These are phyloP conservation scores for Pyrrhia umbra DNA, from an alignment of 2,888 invertebrate genomes.

Conservation along the genomic window DNA sequence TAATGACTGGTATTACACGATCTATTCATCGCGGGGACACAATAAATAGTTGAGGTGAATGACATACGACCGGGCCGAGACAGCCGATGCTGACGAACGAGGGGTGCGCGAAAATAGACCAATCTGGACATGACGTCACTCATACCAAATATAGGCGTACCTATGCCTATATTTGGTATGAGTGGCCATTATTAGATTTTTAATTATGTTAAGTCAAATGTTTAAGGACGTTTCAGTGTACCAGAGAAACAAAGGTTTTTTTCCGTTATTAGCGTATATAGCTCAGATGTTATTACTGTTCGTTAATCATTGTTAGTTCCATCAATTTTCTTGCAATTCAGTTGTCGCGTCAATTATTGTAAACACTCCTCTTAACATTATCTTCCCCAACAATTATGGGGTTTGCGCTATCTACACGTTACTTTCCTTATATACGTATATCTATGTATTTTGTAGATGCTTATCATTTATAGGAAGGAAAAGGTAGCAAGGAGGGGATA, in stretches of 20 bases:
- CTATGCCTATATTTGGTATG: too few species aligned
- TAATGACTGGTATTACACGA: conserved; percentile 31
- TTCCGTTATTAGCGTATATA: too few species aligned
- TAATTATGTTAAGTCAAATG: too few species aligned
- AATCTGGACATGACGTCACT: conserved; percentile 59
- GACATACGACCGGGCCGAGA: conserved; percentile 62
- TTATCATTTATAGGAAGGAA: conserved; percentile 26
- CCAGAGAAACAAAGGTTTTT: too few species aligned
- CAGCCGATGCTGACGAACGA: conserved; percentile 56
- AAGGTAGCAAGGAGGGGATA: conserved; percentile 28
- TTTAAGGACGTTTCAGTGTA: too few species aligned
- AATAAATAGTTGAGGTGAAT: conserved; percentile 71
- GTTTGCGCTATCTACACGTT: not conserved
- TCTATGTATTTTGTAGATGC: conserved; percentile 6
- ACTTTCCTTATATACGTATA: not conserved
- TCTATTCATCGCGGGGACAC: conserved; percentile 57
- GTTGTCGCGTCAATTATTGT: not conserved
- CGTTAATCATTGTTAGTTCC: too few species aligned
- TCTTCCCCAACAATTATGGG: not conserved
- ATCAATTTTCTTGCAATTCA: not conserved
- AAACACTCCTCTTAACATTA: not conserved
- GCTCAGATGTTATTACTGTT: too few species aligned
- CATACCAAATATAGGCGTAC: conserved; percentile 20
- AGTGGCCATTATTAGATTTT: not conserved
- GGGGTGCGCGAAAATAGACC: conserved; percentile 67